Evolutionary conservation across 1,140 invertebrate species (phyloP).

Genomic region (Zaprionus camerounensis): DNA sequence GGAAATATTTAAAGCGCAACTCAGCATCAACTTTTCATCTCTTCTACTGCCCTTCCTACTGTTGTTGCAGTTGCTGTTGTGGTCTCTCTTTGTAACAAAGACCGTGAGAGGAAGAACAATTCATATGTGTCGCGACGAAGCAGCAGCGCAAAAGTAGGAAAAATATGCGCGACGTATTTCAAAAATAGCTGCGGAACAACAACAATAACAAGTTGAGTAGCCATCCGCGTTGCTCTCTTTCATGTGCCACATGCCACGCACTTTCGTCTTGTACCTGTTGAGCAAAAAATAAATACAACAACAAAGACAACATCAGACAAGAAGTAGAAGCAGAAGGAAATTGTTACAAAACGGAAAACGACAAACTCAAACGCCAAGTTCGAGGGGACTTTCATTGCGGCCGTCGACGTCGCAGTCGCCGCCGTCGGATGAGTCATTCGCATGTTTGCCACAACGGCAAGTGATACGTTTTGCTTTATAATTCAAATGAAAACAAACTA

Average conservation of each 20-base stretch:
- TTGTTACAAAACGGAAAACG: conserved; percentile 39
- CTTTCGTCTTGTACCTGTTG: conserved; percentile 70
- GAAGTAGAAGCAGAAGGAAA: conserved; percentile 33
- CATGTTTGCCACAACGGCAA: conserved; percentile 29
- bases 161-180: conserved; percentile 35
- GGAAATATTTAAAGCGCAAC: conserved; percentile 20
- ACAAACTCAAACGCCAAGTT: conserved; percentile 52
- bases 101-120: not conserved
- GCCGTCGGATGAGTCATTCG: conserved; percentile 63
- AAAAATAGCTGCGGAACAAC: conserved; percentile 34
- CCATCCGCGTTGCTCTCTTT: conserved; percentile 24
- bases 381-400: conserved; percentile 52
- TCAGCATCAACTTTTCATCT: not conserved
- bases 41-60: not conserved
- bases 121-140: conserved; percentile 14
- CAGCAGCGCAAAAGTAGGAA: conserved; percentile 13
- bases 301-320: conserved; percentile 30
- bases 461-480: conserved; percentile 35
- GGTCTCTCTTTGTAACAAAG: not conserved
- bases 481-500: conserved; percentile 69
- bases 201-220: conserved; percentile 16
- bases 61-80: conserved; percentile 1
- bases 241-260: conserved; percentile 42
- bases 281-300: conserved; percentile 68
- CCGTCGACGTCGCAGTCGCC: not conserved